These are phyloP conservation scores for Drosophila anomelani DNA, from an alignment of 2,888 invertebrate species.

Conservation along the genomic window DNA sequence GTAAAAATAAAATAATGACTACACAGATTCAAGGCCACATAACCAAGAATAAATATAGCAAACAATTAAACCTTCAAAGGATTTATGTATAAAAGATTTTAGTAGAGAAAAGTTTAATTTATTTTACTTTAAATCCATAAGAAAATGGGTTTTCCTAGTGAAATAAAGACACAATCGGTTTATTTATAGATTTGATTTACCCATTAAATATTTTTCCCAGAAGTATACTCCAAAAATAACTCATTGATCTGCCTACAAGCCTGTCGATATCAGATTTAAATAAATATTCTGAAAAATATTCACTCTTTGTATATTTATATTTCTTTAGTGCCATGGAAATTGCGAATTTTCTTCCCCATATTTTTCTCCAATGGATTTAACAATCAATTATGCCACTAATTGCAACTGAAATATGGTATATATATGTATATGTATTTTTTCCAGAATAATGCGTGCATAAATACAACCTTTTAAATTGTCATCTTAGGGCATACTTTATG, in stretches of 20 bases:
- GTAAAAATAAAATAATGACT: no score
- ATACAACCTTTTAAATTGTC: slow-evolving; percentile 47
- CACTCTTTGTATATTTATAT: not conserved
- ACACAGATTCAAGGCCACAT: not conserved
- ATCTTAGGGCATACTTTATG: slow-evolving; percentile 45
- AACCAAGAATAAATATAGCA: not conserved
- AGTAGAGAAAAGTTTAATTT: no score
- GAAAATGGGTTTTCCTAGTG: not conserved
- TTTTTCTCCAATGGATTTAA: slow-evolving; percentile 23
- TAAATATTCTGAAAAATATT: not conserved
- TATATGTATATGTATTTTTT: slow-evolving; percentile 6
- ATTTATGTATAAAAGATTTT: no score
- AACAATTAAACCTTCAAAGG: no score
- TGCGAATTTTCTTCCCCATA: not conserved
- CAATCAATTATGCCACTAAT: slow-evolving; percentile 44
- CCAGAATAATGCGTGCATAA: slow-evolving; percentile 31
- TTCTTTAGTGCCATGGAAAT: not conserved
- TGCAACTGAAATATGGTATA: slow-evolving; percentile 32
- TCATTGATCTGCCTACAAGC: no score
- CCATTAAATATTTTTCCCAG: no score
- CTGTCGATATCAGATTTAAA: not conserved
- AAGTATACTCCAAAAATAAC: not conserved
- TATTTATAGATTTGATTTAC: no score
- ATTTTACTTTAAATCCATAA: not conserved
- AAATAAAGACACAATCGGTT: not conserved